These are phyloP conservation scores for Anas platyrhynchos DNA, from an alignment of 2,113 vertebrate species.

Conservation along the genomic window DNA sequence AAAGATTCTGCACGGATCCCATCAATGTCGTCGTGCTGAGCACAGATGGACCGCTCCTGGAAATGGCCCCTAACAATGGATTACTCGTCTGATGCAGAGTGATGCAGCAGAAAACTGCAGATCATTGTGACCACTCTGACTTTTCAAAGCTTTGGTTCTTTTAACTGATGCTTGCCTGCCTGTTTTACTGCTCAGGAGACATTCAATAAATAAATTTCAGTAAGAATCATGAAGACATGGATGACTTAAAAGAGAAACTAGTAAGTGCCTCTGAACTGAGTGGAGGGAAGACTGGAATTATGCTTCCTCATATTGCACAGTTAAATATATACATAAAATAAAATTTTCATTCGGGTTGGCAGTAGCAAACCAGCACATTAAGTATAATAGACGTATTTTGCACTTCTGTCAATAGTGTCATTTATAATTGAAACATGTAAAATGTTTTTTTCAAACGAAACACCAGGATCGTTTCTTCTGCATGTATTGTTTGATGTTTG, in stretches of 20 bases:
- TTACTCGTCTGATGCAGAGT: conserved; percentile 54
- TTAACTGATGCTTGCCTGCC: background rate
- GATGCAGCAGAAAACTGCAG: conserved; percentile 66
- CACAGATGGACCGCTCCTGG: conserved; percentile 70
- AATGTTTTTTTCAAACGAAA: background rate
- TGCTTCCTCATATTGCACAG: background rate
- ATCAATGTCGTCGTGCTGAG: conserved; percentile 11
- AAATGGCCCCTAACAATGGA: conserved; percentile 62
- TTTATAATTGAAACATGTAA: background rate
- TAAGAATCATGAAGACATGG: background rate
- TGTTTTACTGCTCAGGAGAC: background rate
- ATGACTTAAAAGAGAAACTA: background rate
- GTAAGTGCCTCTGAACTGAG: background rate
- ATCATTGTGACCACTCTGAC: conserved; percentile 27
- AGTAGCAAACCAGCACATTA: background rate
- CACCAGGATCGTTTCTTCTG: background rate
- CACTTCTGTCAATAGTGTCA: background rate
- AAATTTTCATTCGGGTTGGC: background rate
- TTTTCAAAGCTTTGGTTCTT: conserved; percentile 37
- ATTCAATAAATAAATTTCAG: background rate
- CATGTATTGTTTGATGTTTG: background rate
- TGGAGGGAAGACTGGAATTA: background rate
- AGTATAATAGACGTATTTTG: background rate
- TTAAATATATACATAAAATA: background rate
- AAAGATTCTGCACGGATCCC: conserved; percentile 34